Conservation (phyloP, 2,888 invertebrate genomes). For the Gortyna flavago region DNA sequence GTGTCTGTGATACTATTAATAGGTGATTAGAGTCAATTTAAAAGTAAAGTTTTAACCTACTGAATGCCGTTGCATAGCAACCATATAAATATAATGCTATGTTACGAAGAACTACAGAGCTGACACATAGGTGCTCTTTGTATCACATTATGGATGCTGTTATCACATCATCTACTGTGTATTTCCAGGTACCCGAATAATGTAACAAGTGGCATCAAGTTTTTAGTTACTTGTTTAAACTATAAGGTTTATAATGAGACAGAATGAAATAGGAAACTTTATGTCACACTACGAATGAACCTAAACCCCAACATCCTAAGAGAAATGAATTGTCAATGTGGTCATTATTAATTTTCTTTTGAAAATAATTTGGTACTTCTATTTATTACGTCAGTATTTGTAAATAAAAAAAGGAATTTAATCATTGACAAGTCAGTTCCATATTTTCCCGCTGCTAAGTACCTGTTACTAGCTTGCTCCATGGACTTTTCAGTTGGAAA, state of each 20-base stretch:
- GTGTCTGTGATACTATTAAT: constrained; percentile 54
- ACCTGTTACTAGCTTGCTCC: constrained; percentile 85
- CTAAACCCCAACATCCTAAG: constrained; percentile 74
- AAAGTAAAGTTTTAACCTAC: constrained; percentile 41
- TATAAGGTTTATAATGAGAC: background rate
- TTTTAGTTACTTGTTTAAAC: constrained; percentile 43
- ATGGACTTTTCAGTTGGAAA: constrained; percentile 90
- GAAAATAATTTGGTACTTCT: background rate
- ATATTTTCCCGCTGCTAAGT: constrained; percentile 69
- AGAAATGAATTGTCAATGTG: constrained; percentile 76
- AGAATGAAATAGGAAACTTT: constrained; percentile 69
- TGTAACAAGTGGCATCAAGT: constrained; percentile 80
- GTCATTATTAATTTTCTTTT: constrained; percentile 29
- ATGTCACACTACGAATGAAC: constrained; percentile 76
- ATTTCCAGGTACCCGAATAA: constrained; percentile 87
- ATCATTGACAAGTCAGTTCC: constrained; percentile 72
- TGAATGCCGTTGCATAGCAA: constrained; percentile 68
- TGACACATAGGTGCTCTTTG: constrained; percentile 74
- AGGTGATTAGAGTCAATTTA: constrained; percentile 52
- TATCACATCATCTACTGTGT: constrained; percentile 86
- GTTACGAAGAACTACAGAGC: constrained; percentile 76
- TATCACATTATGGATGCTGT: constrained; percentile 79
- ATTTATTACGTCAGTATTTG: background rate
- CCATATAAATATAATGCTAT: constrained; percentile 68
- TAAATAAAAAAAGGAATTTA: constrained; percentile 25